phyloP scores from a whole-genome alignment of 2,888 invertebrate species.

The Rhopalosiphum nymphaeae region DNA sequence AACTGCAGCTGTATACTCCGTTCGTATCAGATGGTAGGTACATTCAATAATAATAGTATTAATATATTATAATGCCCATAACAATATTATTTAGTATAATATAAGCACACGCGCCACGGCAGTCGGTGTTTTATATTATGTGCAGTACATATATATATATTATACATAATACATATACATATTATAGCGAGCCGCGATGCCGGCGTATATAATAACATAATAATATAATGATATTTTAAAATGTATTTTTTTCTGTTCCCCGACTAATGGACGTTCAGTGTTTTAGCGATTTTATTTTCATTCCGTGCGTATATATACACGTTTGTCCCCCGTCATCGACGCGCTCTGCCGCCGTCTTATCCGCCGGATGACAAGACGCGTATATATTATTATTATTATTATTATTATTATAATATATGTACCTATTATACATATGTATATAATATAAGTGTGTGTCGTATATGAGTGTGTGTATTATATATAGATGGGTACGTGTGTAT shows the following conservation, averaged over 20 bases:
- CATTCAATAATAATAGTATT: neutral
- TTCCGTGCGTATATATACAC: neutral
- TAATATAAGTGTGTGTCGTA: neutral
- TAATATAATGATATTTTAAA: conserved; percentile 8
- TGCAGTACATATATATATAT: neutral
- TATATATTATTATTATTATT: conserved; percentile 20
- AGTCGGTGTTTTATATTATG: neutral
- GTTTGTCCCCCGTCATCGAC: conserved; percentile 24
- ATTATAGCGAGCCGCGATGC: neutral
- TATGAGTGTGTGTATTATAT: neutral
- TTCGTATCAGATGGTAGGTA: neutral
- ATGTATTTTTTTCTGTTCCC: conserved; percentile 5
- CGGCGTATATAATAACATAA: neutral
- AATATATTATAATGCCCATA: neutral
- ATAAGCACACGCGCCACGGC: neutral
- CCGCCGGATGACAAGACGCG: conserved; percentile 18
- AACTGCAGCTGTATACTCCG: neutral
- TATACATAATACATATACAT: neutral
- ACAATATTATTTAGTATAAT: neutral
- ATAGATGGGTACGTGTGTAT: neutral
- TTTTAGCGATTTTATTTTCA: conserved; percentile 59
- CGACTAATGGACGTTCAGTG: conserved; percentile 63
- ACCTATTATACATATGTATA: neutral
- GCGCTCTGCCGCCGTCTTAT: conserved; percentile 11
- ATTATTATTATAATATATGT: conserved; percentile 10